A percentile compares a stretch with the other conserved stretches of the same genome.
These are phyloP conservation scores for Knipowitschia caucasica DNA, from an alignment of 2,797 vertebrate genomes.

Conservation along the genomic window DNA sequence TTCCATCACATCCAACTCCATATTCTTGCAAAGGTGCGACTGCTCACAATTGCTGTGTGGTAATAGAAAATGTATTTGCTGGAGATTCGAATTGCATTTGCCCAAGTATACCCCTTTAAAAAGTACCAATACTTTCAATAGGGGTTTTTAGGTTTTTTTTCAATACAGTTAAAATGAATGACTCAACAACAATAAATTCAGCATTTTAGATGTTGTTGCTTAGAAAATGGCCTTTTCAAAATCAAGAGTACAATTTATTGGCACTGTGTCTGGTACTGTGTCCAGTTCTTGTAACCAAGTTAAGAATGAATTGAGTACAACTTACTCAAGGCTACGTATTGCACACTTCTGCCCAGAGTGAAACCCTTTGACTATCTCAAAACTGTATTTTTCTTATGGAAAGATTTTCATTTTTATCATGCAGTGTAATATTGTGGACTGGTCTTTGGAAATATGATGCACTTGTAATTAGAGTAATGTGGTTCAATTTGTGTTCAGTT, in stretches of 20 bases:
- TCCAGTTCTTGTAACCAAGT: constrained; percentile 52
- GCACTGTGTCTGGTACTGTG: constrained; percentile 26
- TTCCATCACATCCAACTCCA: constrained; percentile 37
- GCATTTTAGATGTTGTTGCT: not conserved
- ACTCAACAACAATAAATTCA: not conserved
- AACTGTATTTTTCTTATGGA: constrained; percentile 30
- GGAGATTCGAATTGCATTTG: constrained; percentile 10
- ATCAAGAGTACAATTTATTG: constrained; percentile 13
- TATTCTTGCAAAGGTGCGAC: constrained; percentile 27
- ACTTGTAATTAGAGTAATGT: constrained; percentile 35
- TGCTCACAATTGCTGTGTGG: constrained; percentile 16
- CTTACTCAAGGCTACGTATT: constrained; percentile 43
- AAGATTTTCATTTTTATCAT: constrained; percentile 16
- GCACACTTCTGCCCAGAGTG: constrained; percentile 11
- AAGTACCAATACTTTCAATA: too few species aligned
- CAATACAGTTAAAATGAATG: not conserved
- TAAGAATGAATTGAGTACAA: constrained; percentile 47
- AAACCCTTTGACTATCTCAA: constrained; percentile 27
- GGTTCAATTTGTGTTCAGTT: constrained; percentile 20
- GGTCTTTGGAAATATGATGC: constrained; percentile 14
- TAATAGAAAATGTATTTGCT: constrained; percentile 37
- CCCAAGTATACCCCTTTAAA: too few species aligned
- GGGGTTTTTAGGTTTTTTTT: not conserved
- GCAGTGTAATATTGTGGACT: constrained; percentile 26
- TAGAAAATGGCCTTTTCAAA: constrained; percentile 7